Percentiles rank a stretch among this genome's conserved stretches.
Evolutionary conservation across 2,797 vertebrate genomes (phyloP).

Genomic region (Pitangus sulphuratus): DNA sequence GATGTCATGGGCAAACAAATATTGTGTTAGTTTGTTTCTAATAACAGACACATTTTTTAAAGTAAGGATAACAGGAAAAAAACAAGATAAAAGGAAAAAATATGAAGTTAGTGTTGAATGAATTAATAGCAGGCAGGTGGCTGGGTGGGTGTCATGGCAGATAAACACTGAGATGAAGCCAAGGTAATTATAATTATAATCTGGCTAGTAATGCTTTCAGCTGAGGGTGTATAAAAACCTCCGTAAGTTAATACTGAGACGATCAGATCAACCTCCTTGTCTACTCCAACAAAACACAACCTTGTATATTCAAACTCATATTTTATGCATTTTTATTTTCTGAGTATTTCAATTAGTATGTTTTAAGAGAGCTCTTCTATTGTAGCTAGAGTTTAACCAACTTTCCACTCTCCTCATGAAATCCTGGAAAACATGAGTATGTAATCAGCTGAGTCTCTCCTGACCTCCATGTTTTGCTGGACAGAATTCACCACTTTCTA

Average conservation of each 20-base stretch:
- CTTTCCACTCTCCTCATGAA: slow-evolving; percentile 30
- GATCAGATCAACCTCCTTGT: slow-evolving; percentile 42
- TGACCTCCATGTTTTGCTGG: slow-evolving; percentile 48
- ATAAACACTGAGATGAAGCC: slow-evolving; percentile 57
- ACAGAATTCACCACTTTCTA: slow-evolving; percentile 25
- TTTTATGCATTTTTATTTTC: slow-evolving; percentile 20
- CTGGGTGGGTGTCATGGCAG: slow-evolving; percentile 67
- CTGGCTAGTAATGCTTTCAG: slow-evolving; percentile 42
- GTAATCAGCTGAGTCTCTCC: neutral
- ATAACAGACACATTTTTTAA: slow-evolving; percentile 28
- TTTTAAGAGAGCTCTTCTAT: neutral
- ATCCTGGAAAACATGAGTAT: slow-evolving; percentile 23
- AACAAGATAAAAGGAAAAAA: slow-evolving; percentile 57
- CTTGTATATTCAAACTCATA: neutral
- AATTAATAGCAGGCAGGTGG: slow-evolving; percentile 66
- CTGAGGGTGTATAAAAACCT: slow-evolving; percentile 29
- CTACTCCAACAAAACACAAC: slow-evolving; percentile 15
- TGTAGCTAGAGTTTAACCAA: slow-evolving; percentile 16
- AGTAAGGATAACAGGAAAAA: slow-evolving; percentile 45
- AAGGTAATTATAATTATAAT: slow-evolving; percentile 63
- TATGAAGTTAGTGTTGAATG: slow-evolving; percentile 64
- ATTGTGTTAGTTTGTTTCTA: slow-evolving; percentile 35
- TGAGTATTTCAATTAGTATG: neutral
- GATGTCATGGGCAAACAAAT: slow-evolving; percentile 42
- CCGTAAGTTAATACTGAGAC: slow-evolving; percentile 42